Conservation (phyloP, 2,797 vertebrate genomes). For the Anomalospiza imberbis region DNA sequence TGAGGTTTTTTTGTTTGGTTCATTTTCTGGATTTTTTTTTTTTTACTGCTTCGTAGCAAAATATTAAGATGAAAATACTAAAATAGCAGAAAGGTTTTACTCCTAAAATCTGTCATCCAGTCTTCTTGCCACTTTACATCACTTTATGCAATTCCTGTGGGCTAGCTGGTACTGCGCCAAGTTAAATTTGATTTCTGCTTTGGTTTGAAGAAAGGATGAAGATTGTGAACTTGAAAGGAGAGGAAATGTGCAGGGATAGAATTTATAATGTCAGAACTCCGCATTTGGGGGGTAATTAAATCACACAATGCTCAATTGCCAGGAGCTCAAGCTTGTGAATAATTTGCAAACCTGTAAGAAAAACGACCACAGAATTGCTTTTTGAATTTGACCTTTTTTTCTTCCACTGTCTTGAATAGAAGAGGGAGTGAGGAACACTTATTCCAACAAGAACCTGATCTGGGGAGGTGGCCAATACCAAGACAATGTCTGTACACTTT, state of each 20-base stretch:
- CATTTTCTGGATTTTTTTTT: neutral
- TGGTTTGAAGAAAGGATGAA: neutral
- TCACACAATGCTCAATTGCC: neutral
- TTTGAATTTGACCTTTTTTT: neutral
- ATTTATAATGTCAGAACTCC: neutral
- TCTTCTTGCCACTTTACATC: neutral
- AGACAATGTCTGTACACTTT: neutral
- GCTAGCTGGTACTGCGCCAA: neutral
- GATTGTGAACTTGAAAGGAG: neutral
- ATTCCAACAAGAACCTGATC: neutral
- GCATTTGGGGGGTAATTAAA: neutral
- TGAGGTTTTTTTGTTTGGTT: neutral
- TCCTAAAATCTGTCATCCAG: constrained; percentile 2
- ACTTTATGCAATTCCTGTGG: neutral
- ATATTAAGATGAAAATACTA: constrained; percentile 36
- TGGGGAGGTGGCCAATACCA: neutral
- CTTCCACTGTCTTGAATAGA: neutral
- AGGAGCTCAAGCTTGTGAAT: neutral
- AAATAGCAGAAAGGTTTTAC: constrained; percentile 23
- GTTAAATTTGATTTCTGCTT: constrained; percentile 13
- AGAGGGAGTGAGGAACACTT: neutral
- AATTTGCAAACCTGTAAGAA: neutral
- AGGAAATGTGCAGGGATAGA: neutral
- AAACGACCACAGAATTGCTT: neutral
- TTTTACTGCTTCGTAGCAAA: neutral